phyloP scores from a whole-genome alignment of 2,888 invertebrate species.

The Acleris literana region DNA sequence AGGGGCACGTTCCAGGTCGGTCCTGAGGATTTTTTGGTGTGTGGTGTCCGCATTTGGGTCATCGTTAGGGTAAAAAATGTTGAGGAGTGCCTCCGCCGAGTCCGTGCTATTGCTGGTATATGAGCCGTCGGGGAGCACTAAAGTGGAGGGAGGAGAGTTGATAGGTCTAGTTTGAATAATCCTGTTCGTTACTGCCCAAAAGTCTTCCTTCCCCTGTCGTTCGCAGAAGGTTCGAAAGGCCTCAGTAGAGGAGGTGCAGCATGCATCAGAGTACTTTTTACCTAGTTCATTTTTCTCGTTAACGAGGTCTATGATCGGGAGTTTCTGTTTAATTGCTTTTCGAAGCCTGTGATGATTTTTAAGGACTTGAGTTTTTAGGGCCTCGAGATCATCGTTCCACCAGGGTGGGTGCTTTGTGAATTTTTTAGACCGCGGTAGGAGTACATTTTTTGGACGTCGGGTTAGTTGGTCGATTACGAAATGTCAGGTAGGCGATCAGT shows the following conservation, averaged over 20 bases:
- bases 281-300: not conserved
- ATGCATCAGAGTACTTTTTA: not conserved
- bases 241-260: not conserved
- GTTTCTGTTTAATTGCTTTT: not conserved
- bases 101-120: not conserved
- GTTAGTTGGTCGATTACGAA: not conserved
- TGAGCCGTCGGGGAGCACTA: not conserved
- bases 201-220: not conserved
- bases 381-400: constrained; percentile 35
- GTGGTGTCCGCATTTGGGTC: not conserved
- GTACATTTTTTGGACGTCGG: constrained; percentile 3
- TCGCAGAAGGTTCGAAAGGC: constrained; percentile 6
- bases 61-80: constrained; percentile 20
- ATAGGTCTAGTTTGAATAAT: constrained; percentile 6
- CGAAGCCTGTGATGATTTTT: constrained; percentile 27
- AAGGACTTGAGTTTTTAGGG: constrained; percentile 22
- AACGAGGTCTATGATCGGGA: not conserved
- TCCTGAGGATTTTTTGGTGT: not conserved
- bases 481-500: not conserved
- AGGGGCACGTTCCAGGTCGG: not conserved
- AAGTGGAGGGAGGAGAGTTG: constrained; percentile 2
- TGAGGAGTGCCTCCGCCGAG: constrained; percentile 5
- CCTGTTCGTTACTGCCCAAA: constrained; percentile 14
- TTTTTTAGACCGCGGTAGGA: not conserved
- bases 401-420: constrained; percentile 6